Percentiles rank a stretch among this genome's conserved stretches.
Evolutionary conservation across 2,113 vertebrate species (phyloP).

Genomic region (Ammodytes dubius): DNA sequence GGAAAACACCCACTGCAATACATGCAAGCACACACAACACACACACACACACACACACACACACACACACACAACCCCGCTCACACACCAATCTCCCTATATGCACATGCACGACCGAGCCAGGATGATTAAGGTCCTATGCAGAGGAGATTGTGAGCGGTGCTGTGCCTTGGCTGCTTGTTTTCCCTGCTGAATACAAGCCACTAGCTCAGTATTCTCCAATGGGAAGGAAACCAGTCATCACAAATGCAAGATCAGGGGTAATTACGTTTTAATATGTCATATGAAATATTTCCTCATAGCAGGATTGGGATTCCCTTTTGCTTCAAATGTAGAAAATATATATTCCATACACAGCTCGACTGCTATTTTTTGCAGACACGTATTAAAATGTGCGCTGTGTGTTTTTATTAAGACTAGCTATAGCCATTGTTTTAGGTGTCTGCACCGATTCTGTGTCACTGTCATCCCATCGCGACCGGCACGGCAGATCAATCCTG

Average conservation of each 20-base stretch:
- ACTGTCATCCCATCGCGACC: constrained; percentile 41
- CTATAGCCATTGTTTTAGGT: constrained; percentile 47
- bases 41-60: constrained; percentile 48
- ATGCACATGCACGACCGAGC: constrained; percentile 74
- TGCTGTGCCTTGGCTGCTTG: constrained; percentile 67
- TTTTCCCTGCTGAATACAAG: constrained; percentile 82
- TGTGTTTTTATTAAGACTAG: constrained; percentile 39
- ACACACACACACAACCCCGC: constrained; percentile 45
- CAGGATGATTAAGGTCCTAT: constrained; percentile 82
- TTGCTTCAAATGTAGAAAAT: constrained; percentile 65
- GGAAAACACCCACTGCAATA: constrained; percentile 62
- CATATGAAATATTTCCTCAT: constrained; percentile 73
- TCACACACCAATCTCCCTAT: constrained; percentile 76
- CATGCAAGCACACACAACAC: constrained; percentile 42
- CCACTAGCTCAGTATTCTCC: constrained; percentile 74
- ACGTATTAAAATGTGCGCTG: constrained; percentile 41
- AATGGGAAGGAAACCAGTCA: constrained; percentile 73
- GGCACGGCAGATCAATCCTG: constrained; percentile 63
- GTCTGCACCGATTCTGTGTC: constrained; percentile 21
- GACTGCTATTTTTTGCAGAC: constrained; percentile 44
- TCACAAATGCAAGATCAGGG: constrained; percentile 79
- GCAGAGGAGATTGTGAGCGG: constrained; percentile 71
- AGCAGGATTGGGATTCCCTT: constrained; percentile 64
- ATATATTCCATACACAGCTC: constrained; percentile 48
- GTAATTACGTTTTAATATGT: constrained; percentile 78